phyloP scores from a whole-genome alignment of 2,888 invertebrate genomes.

The Heliconius ismenius region DNA sequence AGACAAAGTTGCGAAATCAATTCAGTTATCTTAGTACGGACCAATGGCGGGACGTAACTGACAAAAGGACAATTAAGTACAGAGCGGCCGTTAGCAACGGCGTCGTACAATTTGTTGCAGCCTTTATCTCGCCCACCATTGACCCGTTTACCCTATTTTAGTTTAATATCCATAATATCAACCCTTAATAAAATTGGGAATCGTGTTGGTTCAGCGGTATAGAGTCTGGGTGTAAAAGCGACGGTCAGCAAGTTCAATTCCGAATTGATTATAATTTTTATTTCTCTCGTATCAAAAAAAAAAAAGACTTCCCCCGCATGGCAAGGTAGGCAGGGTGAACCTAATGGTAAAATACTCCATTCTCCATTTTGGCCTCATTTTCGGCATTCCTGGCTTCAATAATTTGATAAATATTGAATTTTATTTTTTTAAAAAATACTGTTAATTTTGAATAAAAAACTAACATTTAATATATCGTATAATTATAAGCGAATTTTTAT shows the following conservation, averaged over 20 bases:
- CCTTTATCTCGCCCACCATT: constrained; percentile 77
- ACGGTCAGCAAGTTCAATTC: background rate
- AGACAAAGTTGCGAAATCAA: constrained; percentile 44
- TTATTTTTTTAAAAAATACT: background rate
- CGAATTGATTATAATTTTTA: no score
- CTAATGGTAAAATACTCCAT: no score
- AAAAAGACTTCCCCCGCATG: no score
- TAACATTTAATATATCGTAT: no score
- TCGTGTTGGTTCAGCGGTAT: background rate
- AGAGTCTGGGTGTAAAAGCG: background rate
- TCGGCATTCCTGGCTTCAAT: no score
- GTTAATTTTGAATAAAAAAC: background rate
- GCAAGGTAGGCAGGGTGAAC: no score
- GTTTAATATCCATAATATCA: constrained; percentile 54
- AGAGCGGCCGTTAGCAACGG: constrained; percentile 75
- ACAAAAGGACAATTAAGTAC: constrained; percentile 81
- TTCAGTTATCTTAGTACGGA: constrained; percentile 60
- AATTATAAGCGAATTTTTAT: background rate
- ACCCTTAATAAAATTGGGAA: constrained; percentile 35
- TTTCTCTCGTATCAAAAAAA: no score
- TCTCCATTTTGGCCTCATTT: no score
- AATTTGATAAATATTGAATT: background rate
- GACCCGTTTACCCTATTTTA: constrained; percentile 80
- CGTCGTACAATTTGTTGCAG: constrained; percentile 79
- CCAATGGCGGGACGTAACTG: constrained; percentile 65